A percentile compares a stretch with the other conserved stretches of the same genome.
Evolutionary conservation across 2,113 vertebrate species (phyloP).

Genomic region (Argyrosomus japonicus): DNA sequence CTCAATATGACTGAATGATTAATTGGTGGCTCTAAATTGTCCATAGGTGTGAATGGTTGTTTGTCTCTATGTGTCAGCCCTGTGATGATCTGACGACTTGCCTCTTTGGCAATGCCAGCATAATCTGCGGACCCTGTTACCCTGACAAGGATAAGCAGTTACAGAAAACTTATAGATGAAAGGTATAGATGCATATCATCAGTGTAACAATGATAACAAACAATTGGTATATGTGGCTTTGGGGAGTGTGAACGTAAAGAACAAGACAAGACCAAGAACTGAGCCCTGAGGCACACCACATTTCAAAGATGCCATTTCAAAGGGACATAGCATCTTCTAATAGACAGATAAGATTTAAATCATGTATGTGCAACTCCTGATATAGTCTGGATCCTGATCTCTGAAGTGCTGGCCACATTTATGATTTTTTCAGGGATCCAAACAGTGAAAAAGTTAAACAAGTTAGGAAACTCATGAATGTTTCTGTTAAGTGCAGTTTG

Average conservation of each 20-base stretch:
- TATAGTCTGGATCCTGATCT: neutral
- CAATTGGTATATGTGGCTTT: neutral
- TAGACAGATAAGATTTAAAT: neutral
- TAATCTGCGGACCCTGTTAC: too few species aligned
- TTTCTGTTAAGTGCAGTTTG: neutral
- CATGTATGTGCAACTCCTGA: neutral
- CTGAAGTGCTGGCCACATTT: neutral
- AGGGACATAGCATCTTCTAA: neutral
- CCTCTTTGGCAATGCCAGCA: too few species aligned
- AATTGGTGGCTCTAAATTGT: too few species aligned
- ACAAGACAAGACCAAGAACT: neutral
- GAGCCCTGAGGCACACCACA: neutral
- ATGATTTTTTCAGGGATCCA: neutral
- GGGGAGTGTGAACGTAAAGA: neutral
- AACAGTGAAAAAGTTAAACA: neutral
- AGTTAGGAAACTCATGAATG: neutral
- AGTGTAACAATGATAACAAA: neutral
- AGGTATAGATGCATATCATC: neutral
- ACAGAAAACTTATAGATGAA: neutral
- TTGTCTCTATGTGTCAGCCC: too few species aligned
- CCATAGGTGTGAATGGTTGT: too few species aligned
- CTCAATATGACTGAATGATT: too few species aligned
- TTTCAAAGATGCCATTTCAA: neutral
- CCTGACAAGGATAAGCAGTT: too few species aligned
- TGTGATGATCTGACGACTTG: too few species aligned